Evolutionary conservation across 1,140 invertebrate species (phyloP).

Genomic region (Archivesica marissinica): DNA sequence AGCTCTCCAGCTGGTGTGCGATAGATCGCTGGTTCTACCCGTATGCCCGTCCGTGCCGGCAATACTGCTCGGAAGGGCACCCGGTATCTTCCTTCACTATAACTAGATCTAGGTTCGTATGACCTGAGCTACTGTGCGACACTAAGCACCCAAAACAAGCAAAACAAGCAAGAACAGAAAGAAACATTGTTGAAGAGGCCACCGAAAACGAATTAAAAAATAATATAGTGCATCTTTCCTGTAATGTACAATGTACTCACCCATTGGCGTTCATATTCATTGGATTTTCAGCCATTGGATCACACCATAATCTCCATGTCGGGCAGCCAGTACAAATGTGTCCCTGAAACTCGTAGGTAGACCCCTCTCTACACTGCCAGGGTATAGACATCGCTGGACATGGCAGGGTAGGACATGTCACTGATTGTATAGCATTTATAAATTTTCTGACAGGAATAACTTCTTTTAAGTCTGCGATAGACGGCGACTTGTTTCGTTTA

Average conservation of each 20-base stretch:
- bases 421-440: not conserved
- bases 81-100: too few relatives aligned
- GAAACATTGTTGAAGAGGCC: too few relatives aligned
- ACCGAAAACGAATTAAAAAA: too few relatives aligned
- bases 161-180: too few relatives aligned
- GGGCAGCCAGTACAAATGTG: slow-evolving; percentile 40
- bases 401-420: slow-evolving; percentile 26
- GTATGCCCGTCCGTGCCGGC: too few relatives aligned
- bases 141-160: too few relatives aligned
- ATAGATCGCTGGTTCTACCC: too few relatives aligned
- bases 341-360: slow-evolving; percentile 30
- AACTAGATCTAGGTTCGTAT: too few relatives aligned
- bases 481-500: not conserved
- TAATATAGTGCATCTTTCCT: too few relatives aligned
- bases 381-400: slow-evolving; percentile 53
- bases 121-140: too few relatives aligned
- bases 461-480: slow-evolving; percentile 16
- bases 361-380: not conserved
- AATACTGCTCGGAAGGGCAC: too few relatives aligned
- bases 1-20: too few relatives aligned
- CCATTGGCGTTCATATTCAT: slow-evolving; percentile 46
- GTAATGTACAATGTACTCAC: slow-evolving; percentile 35
- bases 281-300: not conserved
- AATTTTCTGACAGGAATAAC: slow-evolving; percentile 30
- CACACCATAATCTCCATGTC: slow-evolving; percentile 13